phyloP scores from a whole-genome alignment of 2,113 vertebrate genomes.

The Corythornis vintsioides region DNA sequence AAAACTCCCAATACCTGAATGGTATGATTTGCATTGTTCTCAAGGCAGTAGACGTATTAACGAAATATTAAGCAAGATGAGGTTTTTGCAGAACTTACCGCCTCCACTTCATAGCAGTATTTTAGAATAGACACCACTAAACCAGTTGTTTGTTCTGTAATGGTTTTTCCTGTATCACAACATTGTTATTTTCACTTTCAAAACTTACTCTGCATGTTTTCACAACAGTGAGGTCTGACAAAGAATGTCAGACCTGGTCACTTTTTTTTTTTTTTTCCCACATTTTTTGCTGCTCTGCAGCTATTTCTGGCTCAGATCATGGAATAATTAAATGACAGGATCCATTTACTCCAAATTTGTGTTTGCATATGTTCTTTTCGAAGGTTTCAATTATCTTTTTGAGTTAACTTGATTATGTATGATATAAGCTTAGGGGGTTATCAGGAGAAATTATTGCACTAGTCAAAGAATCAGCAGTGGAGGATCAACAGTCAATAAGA shows the following conservation, averaged over 20 bases:
- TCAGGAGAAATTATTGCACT: neutral
- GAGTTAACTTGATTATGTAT: slow-evolving; percentile 5
- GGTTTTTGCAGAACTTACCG: neutral
- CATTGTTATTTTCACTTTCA: neutral
- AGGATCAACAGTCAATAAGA: slow-evolving; percentile 24
- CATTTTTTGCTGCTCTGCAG: neutral
- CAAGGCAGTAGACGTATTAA: neutral
- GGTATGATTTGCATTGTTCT: neutral
- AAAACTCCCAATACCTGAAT: neutral
- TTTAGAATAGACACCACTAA: neutral
- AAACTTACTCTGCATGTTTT: neutral
- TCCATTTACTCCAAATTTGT: neutral
- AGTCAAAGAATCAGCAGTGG: neutral
- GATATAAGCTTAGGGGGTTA: neutral
- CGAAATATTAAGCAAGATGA: neutral
- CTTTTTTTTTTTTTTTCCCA: neutral
- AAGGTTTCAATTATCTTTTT: neutral
- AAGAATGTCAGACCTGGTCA: neutral
- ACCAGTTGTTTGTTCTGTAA: neutral
- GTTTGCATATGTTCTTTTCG: neutral
- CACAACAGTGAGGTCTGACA: neutral
- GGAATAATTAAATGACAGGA: neutral
- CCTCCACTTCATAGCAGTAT: neutral
- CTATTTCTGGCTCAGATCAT: neutral
- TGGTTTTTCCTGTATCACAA: neutral